These are phyloP conservation scores for Lasioglossum oenotherae DNA, from an alignment of 2,888 invertebrate species.

Conservation along the genomic window DNA sequence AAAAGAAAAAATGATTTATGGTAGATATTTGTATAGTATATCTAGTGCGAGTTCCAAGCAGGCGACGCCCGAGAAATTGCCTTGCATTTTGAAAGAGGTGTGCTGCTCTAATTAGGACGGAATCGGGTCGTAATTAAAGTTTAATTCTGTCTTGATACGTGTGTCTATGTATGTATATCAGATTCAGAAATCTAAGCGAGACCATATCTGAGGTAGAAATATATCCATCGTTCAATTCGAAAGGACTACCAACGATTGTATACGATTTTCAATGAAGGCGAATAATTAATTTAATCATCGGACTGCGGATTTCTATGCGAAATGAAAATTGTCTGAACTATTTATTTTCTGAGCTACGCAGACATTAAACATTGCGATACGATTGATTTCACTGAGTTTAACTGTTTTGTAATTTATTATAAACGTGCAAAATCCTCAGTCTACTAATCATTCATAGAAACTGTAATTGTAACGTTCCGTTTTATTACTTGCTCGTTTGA, in stretches of 20 bases:
- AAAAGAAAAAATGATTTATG: neutral
- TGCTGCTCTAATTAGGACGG: neutral
- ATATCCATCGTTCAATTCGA: neutral
- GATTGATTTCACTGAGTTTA: too few species aligned
- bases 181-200: neutral
- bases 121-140: neutral
- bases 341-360: neutral
- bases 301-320: neutral
- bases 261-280: neutral
- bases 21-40: neutral
- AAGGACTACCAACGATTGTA: neutral
- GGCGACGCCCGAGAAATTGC: neutral
- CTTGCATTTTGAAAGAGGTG: neutral
- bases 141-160: neutral
- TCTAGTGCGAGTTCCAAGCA: neutral
- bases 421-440: neutral
- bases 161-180: neutral
- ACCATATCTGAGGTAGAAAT: neutral
- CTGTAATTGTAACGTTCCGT: neutral
- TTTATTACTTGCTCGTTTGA: neutral
- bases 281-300: neutral
- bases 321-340: neutral
- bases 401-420: neutral
- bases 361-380: neutral
- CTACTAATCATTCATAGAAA: neutral